Conservation (phyloP, 1,140 invertebrate species). For the Phymastichus coffea region DNA sequence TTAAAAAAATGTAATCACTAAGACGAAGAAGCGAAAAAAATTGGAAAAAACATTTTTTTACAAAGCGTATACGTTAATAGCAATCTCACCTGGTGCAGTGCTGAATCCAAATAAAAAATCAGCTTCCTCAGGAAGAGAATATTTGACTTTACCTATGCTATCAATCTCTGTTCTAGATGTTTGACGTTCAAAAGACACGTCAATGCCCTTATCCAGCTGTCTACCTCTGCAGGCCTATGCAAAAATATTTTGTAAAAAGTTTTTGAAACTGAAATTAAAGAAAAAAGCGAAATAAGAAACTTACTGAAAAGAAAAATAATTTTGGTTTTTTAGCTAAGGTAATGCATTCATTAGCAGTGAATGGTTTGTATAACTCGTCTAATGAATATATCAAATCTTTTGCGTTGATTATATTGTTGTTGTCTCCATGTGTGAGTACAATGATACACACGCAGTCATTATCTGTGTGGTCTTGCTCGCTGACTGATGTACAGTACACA, state of each 20-base stretch:
- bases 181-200: too few relatives aligned
- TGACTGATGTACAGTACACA: conserved; percentile 40
- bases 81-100: neutral
- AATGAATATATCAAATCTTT: conserved; percentile 57
- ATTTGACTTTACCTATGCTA: conserved; percentile 31
- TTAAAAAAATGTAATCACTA: neutral
- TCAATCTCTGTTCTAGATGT: conserved; percentile 41
- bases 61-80: too few relatives aligned
- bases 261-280: neutral
- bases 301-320: conserved; percentile 64
- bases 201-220: conserved; percentile 51
- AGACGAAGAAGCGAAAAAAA: neutral
- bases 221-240: conserved; percentile 60
- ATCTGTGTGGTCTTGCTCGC: conserved; percentile 56
- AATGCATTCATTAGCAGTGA: conserved; percentile 63
- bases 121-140: neutral
- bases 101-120: conserved; percentile 1
- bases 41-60: neutral
- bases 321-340: conserved; percentile 67
- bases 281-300: neutral
- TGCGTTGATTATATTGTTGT: conserved; percentile 60
- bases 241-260: conserved; percentile 6
- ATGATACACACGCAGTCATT: conserved; percentile 64
- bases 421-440: conserved; percentile 65
- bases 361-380: conserved; percentile 60